Evolutionary conservation across 2,113 vertebrate genomes (phyloP).

Genomic region (Noctilio leporinus): DNA sequence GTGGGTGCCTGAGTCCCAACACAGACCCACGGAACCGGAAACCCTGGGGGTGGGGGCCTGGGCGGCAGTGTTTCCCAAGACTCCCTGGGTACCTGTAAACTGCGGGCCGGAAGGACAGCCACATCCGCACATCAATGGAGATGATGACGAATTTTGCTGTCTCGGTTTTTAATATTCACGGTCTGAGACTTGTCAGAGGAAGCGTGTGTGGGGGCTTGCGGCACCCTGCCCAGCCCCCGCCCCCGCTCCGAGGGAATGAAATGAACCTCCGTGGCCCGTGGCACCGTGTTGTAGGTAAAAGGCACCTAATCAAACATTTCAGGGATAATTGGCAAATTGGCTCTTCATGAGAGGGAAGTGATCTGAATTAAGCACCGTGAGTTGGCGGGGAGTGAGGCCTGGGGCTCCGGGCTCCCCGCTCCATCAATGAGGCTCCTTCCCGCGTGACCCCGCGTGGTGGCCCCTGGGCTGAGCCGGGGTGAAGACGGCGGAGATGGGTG

Average conservation of each 20-base stretch:
- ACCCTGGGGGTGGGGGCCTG: background rate
- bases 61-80: background rate
- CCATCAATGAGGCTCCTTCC: slow-evolving; percentile 10
- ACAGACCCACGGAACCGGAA: background rate
- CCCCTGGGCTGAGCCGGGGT: background rate
- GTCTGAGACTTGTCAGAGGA: background rate
- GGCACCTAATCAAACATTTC: slow-evolving; percentile 40
- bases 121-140: background rate
- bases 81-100: slow-evolving; percentile 22
- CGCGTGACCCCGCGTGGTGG: background rate
- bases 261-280: background rate
- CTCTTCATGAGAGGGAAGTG: slow-evolving; percentile 44
- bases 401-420: background rate
- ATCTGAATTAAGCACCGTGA: slow-evolving; percentile 47
- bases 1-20: background rate
- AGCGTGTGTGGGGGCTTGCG: background rate
- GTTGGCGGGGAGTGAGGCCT: background rate
- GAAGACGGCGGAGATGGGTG: slow-evolving; percentile 4
- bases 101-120: background rate
- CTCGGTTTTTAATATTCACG: background rate
- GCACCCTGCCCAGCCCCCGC: background rate
- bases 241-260: slow-evolving; percentile 18
- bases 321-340: slow-evolving; percentile 52
- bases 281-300: slow-evolving; percentile 36
- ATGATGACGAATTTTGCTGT: background rate